Conservation (phyloP, 1,140 invertebrate species). For the Drosophila navojoa region DNA sequence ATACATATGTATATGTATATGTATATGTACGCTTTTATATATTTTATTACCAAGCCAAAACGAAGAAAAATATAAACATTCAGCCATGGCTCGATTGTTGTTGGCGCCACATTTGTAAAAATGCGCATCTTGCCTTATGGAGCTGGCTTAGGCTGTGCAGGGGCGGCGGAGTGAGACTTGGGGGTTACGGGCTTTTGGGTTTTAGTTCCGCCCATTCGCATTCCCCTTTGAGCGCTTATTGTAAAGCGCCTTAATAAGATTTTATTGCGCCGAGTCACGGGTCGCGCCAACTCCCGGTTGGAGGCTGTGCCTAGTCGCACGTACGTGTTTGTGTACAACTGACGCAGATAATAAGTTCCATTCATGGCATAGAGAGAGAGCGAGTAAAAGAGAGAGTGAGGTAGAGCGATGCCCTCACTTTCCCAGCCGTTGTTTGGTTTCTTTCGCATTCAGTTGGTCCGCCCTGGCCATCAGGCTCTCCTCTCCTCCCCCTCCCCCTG, state of each 20-base stretch:
- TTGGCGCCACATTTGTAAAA: slow-evolving; percentile 36
- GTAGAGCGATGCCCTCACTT: not conserved
- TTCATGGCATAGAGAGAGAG: slow-evolving; percentile 8
- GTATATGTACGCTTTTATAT: slow-evolving; percentile 33
- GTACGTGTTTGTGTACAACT: slow-evolving; percentile 69
- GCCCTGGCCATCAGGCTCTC: not conserved
- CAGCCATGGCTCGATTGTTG: not conserved
- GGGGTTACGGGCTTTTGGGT: too few species aligned
- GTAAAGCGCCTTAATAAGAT: slow-evolving; percentile 77
- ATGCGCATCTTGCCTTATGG: slow-evolving; percentile 15
- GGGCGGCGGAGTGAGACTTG: not conserved
- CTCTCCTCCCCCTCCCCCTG: slow-evolving; percentile 17
- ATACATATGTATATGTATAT: not conserved
- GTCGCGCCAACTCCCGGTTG: slow-evolving; percentile 1
- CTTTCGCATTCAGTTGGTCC: not conserved
- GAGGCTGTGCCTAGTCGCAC: not conserved
- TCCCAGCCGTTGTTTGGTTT: slow-evolving; percentile 32
- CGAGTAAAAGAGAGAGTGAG: too few species aligned
- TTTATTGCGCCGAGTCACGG: slow-evolving; percentile 71
- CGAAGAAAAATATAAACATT: slow-evolving; percentile 49
- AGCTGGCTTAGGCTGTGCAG: not conserved
- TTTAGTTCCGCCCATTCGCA: not conserved
- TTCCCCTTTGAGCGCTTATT: slow-evolving; percentile 51
- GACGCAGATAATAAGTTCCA: slow-evolving; percentile 71
- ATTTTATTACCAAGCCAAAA: slow-evolving; percentile 60